phyloP scores from a whole-genome alignment of 2,888 invertebrate genomes.

The Agrochola lychnidis region DNA sequence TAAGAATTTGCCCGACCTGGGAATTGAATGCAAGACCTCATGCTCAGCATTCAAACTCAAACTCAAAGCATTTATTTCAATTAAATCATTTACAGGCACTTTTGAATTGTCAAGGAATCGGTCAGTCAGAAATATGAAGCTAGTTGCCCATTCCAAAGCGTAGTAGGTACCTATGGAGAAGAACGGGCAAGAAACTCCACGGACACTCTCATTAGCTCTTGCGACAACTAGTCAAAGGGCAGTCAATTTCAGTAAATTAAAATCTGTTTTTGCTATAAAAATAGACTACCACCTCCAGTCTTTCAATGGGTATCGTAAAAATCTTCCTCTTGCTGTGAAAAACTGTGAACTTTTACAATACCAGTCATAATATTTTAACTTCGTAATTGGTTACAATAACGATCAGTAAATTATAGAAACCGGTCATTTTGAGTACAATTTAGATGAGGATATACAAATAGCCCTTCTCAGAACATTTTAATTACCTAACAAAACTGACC shows the following conservation, averaged over 20 bases:
- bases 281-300: neutral
- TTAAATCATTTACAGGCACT: too few species aligned
- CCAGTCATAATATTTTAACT: neutral
- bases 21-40: neutral
- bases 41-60: neutral
- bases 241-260: neutral
- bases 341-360: neutral
- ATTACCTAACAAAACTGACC: slow-evolving; percentile 35
- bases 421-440: neutral
- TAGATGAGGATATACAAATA: slow-evolving; percentile 11
- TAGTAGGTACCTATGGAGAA: too few species aligned
- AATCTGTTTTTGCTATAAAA: neutral
- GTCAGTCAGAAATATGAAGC: too few species aligned
- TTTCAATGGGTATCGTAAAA: neutral
- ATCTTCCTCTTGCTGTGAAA: neutral
- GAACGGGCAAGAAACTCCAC: too few species aligned
- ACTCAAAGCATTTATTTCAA: too few species aligned
- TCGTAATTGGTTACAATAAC: too few species aligned
- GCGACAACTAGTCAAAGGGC: neutral
- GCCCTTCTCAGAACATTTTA: slow-evolving; percentile 24
- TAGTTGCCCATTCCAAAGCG: too few species aligned
- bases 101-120: too few species aligned
- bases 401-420: neutral
- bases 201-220: too few species aligned
- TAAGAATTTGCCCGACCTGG: too few species aligned